These are phyloP conservation scores for Alethe castanea DNA, from an alignment of 2,113 vertebrate species.

Conservation along the genomic window DNA sequence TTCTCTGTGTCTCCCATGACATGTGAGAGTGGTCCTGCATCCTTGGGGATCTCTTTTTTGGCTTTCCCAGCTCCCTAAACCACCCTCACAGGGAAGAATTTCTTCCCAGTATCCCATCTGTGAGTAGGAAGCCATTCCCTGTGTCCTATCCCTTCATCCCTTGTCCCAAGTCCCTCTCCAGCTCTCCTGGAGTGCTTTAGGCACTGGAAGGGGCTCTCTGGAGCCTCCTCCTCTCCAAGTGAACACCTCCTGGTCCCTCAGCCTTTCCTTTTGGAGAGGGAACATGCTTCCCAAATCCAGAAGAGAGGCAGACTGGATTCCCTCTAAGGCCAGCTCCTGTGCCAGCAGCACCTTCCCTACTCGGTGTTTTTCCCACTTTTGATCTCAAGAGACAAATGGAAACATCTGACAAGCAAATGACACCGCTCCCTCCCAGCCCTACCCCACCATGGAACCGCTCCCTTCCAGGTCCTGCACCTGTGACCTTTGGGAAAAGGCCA, in stretches of 20 bases:
- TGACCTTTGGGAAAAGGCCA: background rate
- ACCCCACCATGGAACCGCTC: background rate
- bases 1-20: too few species aligned
- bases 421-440: background rate
- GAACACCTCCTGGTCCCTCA: background rate
- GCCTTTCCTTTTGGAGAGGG: background rate
- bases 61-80: background rate
- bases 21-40: too few species aligned
- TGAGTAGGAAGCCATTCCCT: background rate
- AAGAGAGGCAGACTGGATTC: background rate
- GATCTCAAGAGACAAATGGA: background rate
- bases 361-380: constrained; percentile 11
- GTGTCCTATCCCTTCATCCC: accelerated
- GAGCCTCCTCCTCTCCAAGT: background rate
- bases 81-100: background rate
- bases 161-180: background rate
- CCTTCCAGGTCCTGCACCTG: background rate
- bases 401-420: background rate
- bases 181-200: background rate
- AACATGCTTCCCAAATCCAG: background rate
- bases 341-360: background rate
- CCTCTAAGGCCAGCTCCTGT: background rate
- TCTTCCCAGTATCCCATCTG: background rate
- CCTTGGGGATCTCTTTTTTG: background rate
- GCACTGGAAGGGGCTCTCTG: background rate